Evolutionary conservation across 1,140 invertebrate species (phyloP).

Genomic region (Gerris buenoi): DNA sequence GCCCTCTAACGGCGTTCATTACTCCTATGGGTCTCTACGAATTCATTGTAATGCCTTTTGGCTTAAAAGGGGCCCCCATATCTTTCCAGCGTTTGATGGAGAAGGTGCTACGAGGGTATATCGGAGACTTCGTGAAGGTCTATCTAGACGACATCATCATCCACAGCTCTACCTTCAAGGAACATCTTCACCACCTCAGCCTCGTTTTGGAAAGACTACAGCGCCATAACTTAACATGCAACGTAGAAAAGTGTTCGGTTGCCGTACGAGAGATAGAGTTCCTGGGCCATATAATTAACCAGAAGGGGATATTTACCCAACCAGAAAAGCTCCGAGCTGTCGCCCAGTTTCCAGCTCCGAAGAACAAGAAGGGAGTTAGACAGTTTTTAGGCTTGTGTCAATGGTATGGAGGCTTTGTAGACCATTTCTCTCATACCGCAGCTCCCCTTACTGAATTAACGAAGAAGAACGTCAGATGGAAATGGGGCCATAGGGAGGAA

Average conservation of each 20-base stretch:
- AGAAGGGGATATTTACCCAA: conserved; percentile 25
- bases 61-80: conserved; percentile 25
- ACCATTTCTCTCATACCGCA: conserved; percentile 23
- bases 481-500: conserved; percentile 7
- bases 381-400: conserved; percentile 24
- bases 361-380: conserved; percentile 18
- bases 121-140: conserved; percentile 6
- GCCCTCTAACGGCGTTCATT: conserved; percentile 15
- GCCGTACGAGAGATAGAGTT: conserved; percentile 23
- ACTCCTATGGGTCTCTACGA: conserved; percentile 24
- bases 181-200: conserved; percentile 21
- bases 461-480: conserved; percentile 20
- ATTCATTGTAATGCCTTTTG: conserved; percentile 28
- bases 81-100: conserved; percentile 26
- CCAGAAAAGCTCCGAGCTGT: not conserved
- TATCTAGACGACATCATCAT: conserved; percentile 27
- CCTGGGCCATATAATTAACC: conserved; percentile 26
- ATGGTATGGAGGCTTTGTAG: conserved; percentile 24
- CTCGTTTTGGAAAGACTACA: conserved; percentile 19
- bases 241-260: conserved; percentile 27
- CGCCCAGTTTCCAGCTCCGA: conserved; percentile 12
- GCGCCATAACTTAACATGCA: conserved; percentile 22
- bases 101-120: conserved; percentile 12
- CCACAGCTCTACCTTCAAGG: conserved; percentile 16
- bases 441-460: conserved; percentile 24